Evolutionary conservation across 2,113 vertebrate species (phyloP).

Genomic region (Scatophagus argus): DNA sequence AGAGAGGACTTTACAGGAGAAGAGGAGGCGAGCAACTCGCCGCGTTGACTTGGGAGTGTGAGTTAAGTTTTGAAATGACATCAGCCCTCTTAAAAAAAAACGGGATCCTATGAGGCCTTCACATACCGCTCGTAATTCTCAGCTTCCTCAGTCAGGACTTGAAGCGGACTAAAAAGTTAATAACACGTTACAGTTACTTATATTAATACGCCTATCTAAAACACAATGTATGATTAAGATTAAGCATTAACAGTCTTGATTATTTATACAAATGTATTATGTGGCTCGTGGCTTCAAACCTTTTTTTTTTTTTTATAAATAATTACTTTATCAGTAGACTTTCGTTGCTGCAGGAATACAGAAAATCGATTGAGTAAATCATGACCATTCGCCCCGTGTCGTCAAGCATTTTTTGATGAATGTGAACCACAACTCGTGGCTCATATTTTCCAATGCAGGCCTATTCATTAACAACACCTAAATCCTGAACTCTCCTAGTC

Average conservation of each 20-base stretch:
- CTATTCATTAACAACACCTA: background rate
- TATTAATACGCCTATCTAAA: background rate
- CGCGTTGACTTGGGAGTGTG: constrained; percentile 73
- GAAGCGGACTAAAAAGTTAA: too few species aligned
- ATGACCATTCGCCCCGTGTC: background rate
- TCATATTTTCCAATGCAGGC: background rate
- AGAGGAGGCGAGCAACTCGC: constrained; percentile 61
- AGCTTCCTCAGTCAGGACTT: background rate
- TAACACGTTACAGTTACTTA: too few species aligned
- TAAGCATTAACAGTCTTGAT: background rate
- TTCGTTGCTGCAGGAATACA: background rate
- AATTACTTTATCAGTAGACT: too few species aligned
- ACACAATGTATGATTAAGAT: background rate
- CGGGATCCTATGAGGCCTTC: constrained; percentile 55
- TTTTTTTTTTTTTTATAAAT: background rate
- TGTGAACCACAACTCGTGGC: background rate
- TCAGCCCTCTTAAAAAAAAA: constrained; percentile 76
- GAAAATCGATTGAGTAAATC: background rate
- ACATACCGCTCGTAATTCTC: background rate
- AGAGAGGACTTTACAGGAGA: constrained; percentile 40
- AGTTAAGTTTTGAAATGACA: constrained; percentile 86
- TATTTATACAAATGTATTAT: background rate
- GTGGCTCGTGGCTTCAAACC: background rate
- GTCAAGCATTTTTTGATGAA: background rate
- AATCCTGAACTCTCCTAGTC: background rate